These are phyloP conservation scores for Cenopis cana DNA, from an alignment of 2,888 invertebrate species.

Conservation along the genomic window DNA sequence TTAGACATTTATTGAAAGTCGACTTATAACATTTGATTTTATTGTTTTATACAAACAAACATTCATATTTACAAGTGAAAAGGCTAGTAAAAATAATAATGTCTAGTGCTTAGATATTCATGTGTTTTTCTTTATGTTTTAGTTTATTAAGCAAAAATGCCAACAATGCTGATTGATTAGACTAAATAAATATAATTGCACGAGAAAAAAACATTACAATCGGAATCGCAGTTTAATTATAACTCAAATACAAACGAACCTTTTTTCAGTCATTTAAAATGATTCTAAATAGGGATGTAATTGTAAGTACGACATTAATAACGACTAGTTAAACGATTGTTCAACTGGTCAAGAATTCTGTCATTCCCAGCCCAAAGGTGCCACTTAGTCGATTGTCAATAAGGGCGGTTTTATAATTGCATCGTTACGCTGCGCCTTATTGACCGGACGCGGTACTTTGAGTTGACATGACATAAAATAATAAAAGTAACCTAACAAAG, in stretches of 20 bases:
- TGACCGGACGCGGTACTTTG: neutral
- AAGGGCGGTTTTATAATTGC: neutral
- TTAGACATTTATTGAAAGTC: too few species aligned
- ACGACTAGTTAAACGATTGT: neutral
- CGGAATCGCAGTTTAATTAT: neutral
- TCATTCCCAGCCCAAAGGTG: neutral
- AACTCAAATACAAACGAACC: neutral
- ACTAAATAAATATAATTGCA: neutral
- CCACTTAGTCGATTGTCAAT: slow-evolving; percentile 1
- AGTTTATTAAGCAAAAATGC: neutral
- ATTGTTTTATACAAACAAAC: too few species aligned
- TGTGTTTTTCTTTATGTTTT: too few species aligned
- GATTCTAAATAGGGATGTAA: neutral
- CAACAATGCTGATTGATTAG: neutral
- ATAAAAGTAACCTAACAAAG: neutral
- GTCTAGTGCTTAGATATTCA: too few species aligned
- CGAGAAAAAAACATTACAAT: neutral
- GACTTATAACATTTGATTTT: too few species aligned
- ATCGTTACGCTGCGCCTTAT: neutral
- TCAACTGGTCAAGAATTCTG: neutral
- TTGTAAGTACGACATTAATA: neutral
- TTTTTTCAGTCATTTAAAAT: neutral
- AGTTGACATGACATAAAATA: neutral
- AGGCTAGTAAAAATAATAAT: too few species aligned
- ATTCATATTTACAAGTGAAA: too few species aligned